A percentile compares a stretch with the other conserved stretches of the same genome.
Conservation (phyloP, 1,140 invertebrate genomes). For the Harlomillsia oculata region DNA sequence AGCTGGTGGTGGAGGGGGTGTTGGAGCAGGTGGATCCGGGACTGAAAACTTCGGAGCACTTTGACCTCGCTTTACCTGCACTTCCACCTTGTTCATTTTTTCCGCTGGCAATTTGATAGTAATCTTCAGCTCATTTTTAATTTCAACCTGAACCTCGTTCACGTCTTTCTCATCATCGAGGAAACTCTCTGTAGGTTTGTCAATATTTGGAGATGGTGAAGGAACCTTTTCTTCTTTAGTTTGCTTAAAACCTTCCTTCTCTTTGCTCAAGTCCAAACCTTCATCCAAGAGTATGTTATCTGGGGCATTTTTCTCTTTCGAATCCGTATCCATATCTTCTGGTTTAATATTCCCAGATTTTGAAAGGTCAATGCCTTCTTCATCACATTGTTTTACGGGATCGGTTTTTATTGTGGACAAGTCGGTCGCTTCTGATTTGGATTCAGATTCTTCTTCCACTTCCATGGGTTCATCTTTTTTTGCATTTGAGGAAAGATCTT, state of each 20-base stretch:
- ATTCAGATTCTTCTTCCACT: slow-evolving; percentile 28
- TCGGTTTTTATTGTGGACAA: background rate
- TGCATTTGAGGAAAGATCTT: slow-evolving; percentile 31
- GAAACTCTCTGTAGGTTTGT: too few relatives aligned
- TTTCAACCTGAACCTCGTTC: slow-evolving; percentile 33
- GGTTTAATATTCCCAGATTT: slow-evolving; percentile 1
- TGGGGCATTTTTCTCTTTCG: slow-evolving; percentile 20
- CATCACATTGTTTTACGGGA: background rate
- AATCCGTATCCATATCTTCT: slow-evolving; percentile 1
- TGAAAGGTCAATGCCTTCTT: slow-evolving; percentile 4
- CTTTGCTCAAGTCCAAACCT: background rate
- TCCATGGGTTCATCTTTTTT: slow-evolving; percentile 10
- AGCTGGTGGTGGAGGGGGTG: background rate
- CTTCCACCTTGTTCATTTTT: slow-evolving; percentile 31
- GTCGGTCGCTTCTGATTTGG: background rate
- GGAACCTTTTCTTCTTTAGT: background rate
- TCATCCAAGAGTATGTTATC: slow-evolving; percentile 19
- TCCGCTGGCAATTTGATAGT: slow-evolving; percentile 33
- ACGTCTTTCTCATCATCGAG: too few relatives aligned
- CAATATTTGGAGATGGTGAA: too few relatives aligned
- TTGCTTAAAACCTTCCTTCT: background rate
- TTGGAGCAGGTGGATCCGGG: slow-evolving; percentile 5
- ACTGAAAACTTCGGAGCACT: slow-evolving; percentile 28
- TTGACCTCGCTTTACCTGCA: slow-evolving; percentile 22
- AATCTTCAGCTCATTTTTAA: slow-evolving; percentile 34